Conservation (phyloP, 1,140 invertebrate species). For the Hycleus cichorii region DNA sequence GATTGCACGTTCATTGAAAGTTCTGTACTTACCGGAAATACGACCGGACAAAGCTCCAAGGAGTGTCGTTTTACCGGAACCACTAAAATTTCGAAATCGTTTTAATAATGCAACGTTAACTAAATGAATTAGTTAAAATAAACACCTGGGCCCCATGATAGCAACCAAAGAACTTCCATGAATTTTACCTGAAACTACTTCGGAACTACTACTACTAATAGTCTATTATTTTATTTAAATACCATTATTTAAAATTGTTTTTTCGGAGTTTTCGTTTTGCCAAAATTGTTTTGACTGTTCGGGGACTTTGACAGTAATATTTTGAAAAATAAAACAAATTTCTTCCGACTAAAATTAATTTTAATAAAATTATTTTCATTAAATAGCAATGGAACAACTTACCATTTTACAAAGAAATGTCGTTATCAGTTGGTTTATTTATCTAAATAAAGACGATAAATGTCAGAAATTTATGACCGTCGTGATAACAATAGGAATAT, state of each 20-base stretch:
- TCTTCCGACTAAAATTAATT: not conserved
- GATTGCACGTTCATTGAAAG: too few relatives aligned
- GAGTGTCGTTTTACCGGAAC: constrained; percentile 64
- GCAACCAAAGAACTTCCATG: constrained; percentile 40
- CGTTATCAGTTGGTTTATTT: too few relatives aligned
- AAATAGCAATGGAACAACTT: too few relatives aligned
- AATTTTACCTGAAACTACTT: constrained; percentile 40
- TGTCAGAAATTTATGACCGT: too few relatives aligned
- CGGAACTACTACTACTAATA: constrained; percentile 7
- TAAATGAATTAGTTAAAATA: constrained; percentile 9
- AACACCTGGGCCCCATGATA: constrained; percentile 45
- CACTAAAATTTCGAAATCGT: constrained; percentile 44
- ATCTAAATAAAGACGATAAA: too few relatives aligned
- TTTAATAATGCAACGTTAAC: constrained; percentile 8
- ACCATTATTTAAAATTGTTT: constrained; percentile 6
- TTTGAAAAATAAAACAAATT: not conserved
- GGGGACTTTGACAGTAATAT: not conserved
- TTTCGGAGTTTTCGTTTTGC: not conserved
- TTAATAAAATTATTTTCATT: not conserved
- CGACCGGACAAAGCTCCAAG: constrained; percentile 58
- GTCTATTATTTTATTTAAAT: not conserved
- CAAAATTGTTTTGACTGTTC: constrained; percentile 2
- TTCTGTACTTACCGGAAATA: not conserved
- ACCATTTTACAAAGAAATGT: too few relatives aligned
- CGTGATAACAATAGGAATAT: too few relatives aligned